Evolutionary conservation across 2,113 vertebrate species (phyloP).

Genomic region (Podiceps cristatus): DNA sequence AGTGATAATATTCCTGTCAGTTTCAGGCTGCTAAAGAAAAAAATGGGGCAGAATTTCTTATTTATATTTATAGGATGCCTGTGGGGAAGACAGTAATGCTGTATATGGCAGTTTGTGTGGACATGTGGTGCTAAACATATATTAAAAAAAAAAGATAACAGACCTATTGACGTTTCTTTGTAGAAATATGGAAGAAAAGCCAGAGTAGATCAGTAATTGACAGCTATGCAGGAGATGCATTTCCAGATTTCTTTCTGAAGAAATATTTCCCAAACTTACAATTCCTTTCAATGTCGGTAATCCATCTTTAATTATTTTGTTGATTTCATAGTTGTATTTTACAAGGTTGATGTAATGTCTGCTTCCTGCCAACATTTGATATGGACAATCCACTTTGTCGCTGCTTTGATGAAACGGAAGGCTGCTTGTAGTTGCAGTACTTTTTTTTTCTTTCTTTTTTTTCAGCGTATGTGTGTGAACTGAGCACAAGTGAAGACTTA

Average conservation of each 20-base stretch:
- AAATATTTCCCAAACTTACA: conserved; percentile 46
- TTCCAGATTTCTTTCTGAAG: conserved; percentile 41
- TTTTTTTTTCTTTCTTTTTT: conserved; percentile 12
- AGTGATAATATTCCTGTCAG: conserved; percentile 78
- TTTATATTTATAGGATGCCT: conserved; percentile 79
- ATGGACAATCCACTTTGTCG: conserved; percentile 71
- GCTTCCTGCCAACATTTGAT: conserved; percentile 75
- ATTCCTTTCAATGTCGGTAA: conserved; percentile 65
- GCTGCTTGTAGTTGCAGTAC: conserved; percentile 64
- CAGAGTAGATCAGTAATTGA: conserved; percentile 62
- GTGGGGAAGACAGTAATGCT: conserved; percentile 66
- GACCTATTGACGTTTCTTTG: conserved; percentile 52
- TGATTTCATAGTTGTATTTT: conserved; percentile 79
- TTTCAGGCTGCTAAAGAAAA: conserved; percentile 61
- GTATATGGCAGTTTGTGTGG: conserved; percentile 64
- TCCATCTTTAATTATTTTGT: conserved; percentile 81
- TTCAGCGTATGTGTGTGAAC: background rate
- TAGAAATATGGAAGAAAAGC: conserved; percentile 27
- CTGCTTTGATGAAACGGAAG: conserved; percentile 70
- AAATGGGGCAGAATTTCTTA: conserved; percentile 64
- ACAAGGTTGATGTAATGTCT: conserved; percentile 69
- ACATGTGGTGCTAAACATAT: conserved; percentile 67
- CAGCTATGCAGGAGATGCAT: conserved; percentile 57
- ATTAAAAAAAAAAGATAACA: conserved; percentile 70
- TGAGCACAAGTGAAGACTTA: background rate